phyloP scores from a whole-genome alignment of 2,888 invertebrate species.

The Coelopa pilipes region DNA sequence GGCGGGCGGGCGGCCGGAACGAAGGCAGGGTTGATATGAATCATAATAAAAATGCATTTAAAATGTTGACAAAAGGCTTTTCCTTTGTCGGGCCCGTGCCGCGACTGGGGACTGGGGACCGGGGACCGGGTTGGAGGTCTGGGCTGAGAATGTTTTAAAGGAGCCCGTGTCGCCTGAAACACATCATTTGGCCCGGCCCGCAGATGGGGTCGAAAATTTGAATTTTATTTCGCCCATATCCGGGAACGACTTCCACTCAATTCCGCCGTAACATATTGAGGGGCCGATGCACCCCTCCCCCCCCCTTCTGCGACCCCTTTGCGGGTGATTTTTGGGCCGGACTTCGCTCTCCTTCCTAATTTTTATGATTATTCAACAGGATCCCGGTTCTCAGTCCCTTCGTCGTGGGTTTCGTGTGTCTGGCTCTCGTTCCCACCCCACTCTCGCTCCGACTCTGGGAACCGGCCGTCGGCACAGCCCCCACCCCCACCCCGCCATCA shows the following conservation, averaged over 20 bases:
- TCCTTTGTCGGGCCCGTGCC: constrained; percentile 16
- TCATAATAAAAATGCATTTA: constrained; percentile 65
- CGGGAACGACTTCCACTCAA: constrained; percentile 48
- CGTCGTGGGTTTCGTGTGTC: background rate
- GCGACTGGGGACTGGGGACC: constrained; percentile 26
- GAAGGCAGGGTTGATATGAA: constrained; percentile 44
- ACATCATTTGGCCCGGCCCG: constrained; percentile 36
- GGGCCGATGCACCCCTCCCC: constrained; percentile 39
- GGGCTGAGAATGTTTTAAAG: constrained; percentile 22
- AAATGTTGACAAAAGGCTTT: constrained; percentile 62
- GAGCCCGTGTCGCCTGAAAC: constrained; percentile 26
- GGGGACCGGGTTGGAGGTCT: too few relatives aligned
- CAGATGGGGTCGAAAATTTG: constrained; percentile 38
- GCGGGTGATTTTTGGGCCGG: too few relatives aligned
- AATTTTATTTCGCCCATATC: constrained; percentile 29
- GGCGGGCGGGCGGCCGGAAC: constrained; percentile 21
- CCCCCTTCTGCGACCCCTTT: background rate
- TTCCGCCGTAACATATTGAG: constrained; percentile 50
- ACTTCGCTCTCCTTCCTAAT: too few relatives aligned
- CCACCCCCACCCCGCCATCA: background rate
- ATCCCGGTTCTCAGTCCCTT: background rate
- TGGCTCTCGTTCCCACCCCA: background rate
- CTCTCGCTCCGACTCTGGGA: too few relatives aligned
- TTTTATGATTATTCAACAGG: too few relatives aligned
- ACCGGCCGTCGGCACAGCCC: too few relatives aligned